Base-by-base conservation (phyloP, 2,113 vertebrate species). In the Zootoca vivipara region DNA sequence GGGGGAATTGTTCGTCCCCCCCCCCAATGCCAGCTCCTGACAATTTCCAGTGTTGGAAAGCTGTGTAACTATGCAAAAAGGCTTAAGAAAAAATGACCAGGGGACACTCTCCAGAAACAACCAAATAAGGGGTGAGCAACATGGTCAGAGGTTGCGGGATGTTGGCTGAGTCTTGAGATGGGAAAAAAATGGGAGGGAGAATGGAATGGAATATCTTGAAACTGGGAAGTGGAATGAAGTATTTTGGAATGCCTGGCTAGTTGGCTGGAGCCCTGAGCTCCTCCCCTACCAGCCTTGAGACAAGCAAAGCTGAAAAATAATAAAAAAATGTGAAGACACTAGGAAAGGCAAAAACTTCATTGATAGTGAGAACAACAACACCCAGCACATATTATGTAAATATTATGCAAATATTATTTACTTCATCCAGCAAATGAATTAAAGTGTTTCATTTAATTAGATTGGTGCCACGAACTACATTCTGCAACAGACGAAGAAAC, bases 381-480 rank as follows among this genome's bases (percentile, higher is more conserved):
- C 18, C 5, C 20, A 5, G 58, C 58, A 65, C 38, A 78, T 77
- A 77, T 85, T 85, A 85, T 78, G 56, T n/a, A 74, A 85, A 85
- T 85, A 74, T 38, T 74, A 85, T 74, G 70, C 85, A 86, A 65
- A 86, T 65, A 86, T 78, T 78, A 86, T 86, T 78, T 86, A 42
- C 74, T 67, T 78, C 62, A 33, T 85, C 62, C 74, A 46, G 38
- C 26, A 78, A 86, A 86, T 86, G 73, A 86, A 86, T 86, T 78
- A 67, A 86, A 67, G 58, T 77, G 74, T 86, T 86, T 78, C 74
- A 78, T 78, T 86, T 78, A 78, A 86, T 86, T 86, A 78, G 85
- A 86, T 67, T 42, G 85, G 62, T 86, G 58, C 75, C 85, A 46
- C 20, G 72, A 78, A 86, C 85, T 78, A 78, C 85, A 86, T 86